Evolutionary conservation across 2,888 invertebrate genomes (phyloP), one percentile per base, ranked within the genome.

Genomic region (Selenia dentaria): DNA sequence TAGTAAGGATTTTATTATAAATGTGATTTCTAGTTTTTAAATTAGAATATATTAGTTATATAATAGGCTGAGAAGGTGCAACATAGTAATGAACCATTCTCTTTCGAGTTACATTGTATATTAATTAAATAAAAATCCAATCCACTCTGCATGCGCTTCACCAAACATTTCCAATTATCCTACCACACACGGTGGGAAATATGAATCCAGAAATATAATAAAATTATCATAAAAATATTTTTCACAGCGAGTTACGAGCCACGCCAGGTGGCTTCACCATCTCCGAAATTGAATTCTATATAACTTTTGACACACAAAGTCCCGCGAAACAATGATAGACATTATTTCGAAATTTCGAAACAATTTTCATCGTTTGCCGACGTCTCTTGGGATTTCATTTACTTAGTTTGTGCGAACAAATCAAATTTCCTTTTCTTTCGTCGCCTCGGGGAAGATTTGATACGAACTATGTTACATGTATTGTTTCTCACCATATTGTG

Each of bases 331-430:
- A 69, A 70, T 69, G 62, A 60, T 42, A 63, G 56, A 64, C 59
- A 62, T 70, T 69, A 70, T 70, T 70, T 65, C 52, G 60, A 22
- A 22, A 22, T 22, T 22, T 22, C 22, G 22, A 56, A 73, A 70
- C 72, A 70, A 70, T 69, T 68, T 67, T 67, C 66, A 68, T 77
- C 64, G 70, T 70, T 66, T 55, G n/a, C 59, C 64, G 59, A 59
- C 57, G 26, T 62, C 63, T 57, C 62, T 54, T 44, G 63, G 65
- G 64, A 66, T 72, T 22, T 22, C 22, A 22, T 22, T 73, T 69
- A 60, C 63, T 73, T 67, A 65, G 74, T 68, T 56, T 39, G 68
- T 50, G 51, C 46, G 62, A 67, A 67, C 73, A 74, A 76, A 76
- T 76, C 74, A 74, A 77, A 77, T 74, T 71, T 69, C 62, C 67